These are phyloP conservation scores for Napeogenes sylphis DNA, from an alignment of 2,888 invertebrate genomes.

Conservation along the genomic window DNA sequence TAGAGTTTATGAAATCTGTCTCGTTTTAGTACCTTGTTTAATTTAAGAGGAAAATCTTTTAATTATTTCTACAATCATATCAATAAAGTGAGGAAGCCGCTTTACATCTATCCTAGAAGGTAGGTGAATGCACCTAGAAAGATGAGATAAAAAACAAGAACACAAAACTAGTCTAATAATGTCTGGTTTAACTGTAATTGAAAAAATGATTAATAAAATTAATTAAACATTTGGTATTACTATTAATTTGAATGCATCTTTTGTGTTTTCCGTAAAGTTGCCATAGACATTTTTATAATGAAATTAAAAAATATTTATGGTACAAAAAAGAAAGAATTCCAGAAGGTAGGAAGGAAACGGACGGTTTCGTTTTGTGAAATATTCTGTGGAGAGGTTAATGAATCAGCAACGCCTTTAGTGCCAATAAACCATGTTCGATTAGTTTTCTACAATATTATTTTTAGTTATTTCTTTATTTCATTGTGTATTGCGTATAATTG, in stretches of 20 bases:
- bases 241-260: constrained; percentile 8
- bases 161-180: too few relatives aligned
- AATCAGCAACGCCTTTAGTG: constrained; percentile 62
- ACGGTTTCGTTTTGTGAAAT: constrained; percentile 61
- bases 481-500: constrained; percentile 61
- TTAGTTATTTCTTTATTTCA: constrained; percentile 67
- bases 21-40: too few relatives aligned
- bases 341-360: constrained; percentile 54
- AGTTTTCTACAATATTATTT: constrained; percentile 57
- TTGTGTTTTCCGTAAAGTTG: background rate
- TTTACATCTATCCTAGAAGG: too few relatives aligned
- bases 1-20: too few relatives aligned
- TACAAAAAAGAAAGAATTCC: constrained; percentile 49
- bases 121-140: too few relatives aligned
- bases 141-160: too few relatives aligned
- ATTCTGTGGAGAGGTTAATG: constrained; percentile 64
- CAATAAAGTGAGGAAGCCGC: too few relatives aligned
- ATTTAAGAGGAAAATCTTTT: too few relatives aligned
- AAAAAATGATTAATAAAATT: background rate
- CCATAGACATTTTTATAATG: constrained; percentile 22
- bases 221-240: background rate
- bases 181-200: background rate
- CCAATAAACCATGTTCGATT: constrained; percentile 67
- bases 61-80: too few relatives aligned
- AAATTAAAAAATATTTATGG: constrained; percentile 38